Evolutionary conservation across 2,797 vertebrate genomes (phyloP), one percentile per base, ranked within the genome.

Genomic region (Sarcophilus harrisii): DNA sequence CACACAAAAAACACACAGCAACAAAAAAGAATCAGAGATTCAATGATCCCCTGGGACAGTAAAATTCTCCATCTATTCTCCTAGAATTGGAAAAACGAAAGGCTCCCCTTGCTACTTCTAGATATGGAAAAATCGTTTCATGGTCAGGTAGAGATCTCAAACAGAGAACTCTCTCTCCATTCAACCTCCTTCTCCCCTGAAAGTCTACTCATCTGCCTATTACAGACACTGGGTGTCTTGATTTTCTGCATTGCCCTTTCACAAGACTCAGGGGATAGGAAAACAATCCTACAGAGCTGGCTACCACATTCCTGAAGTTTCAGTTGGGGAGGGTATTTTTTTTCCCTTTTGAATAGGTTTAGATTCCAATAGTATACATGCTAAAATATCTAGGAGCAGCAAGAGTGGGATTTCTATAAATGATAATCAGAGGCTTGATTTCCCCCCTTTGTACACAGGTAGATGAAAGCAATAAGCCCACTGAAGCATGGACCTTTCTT

Each of bases 301-400:
- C 89, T 92, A 94, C 62, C 92, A 29, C 4, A 13, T 90, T 95
- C 95, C 94, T 95, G 66, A 28, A 92, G n/a, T 95, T 96, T 92
- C 93, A 94, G 81, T 96, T 62, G 92, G 96, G 96, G 28, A 62
- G 57, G 93, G 38, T 18, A n/a, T 87, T 92, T 95, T 92, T 29
- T 92, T 87, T 95, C 81, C 58, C 81, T 45, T 66, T 94, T n/a
- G 95, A 93, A 58, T 52, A 54, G 94, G 91, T 91, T 54, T 90
- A 66, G 58, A 24, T 29, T 60, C 49, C 60, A 91, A 45, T 90
- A 57, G 9, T 87, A 45, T 21, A 13, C 91, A 94, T 90, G 28
- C 87, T 94, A 95, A 95, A 91, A 10, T 28, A 92, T 73, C 28
- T 55, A 73, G 58, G 66, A 0, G 55, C 57, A 10, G 45, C 14